Evolutionary conservation across 2,888 invertebrate species (phyloP), one percentile per base, ranked within the genome.

Genomic region (Orthonychiurus folsomi): DNA sequence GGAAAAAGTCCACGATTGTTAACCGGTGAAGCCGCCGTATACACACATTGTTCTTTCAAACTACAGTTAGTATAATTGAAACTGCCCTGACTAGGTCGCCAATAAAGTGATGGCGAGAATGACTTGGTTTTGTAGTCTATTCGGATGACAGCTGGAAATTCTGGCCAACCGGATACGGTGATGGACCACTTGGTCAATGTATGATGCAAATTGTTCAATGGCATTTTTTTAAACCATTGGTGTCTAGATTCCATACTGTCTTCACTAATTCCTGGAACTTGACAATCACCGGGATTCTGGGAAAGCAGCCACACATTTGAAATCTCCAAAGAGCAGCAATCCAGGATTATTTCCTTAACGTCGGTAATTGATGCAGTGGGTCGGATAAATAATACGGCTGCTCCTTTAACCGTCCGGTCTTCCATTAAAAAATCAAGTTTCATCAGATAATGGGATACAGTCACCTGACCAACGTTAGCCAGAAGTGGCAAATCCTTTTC

Each of bases 1-100:
- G 79, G 79, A 62, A 79, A 76, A 37, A 78, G 67, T 2, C 78
- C 76, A 2, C 79, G 72, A 67, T 79, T 79, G 70, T 79, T 79
- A 20, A 79, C 74, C 70, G 76, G 76, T 59, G 78, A 75, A 9
- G 77, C 79, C 62, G 76, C 74, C 3, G 78, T 78, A 68, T 75
- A 79, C 2, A 76, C 76, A 68, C 64, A 60, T 18, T 63, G 62
- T 9, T 48, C 60, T 58, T 58, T 52, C n/a, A 5, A 3, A 52
- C 20, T 23, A 5, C 23, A 15, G 2, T 23, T 1, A 15, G 54
- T 47, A 52, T 63, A 60, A 9, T 52, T 55, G 25, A 20, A 60
- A 1, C 62, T 61, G 1, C 12, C 21, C 12, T 59, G 59, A 20
- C 47, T 58, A 15, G 66, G 66, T 37, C 70, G 63, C 73, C 73